Percentiles rank a stretch among this genome's conserved stretches.
Conservation (phyloP, 2,113 vertebrate species). For the Pseudorhombus dupliciocellatus region DNA sequence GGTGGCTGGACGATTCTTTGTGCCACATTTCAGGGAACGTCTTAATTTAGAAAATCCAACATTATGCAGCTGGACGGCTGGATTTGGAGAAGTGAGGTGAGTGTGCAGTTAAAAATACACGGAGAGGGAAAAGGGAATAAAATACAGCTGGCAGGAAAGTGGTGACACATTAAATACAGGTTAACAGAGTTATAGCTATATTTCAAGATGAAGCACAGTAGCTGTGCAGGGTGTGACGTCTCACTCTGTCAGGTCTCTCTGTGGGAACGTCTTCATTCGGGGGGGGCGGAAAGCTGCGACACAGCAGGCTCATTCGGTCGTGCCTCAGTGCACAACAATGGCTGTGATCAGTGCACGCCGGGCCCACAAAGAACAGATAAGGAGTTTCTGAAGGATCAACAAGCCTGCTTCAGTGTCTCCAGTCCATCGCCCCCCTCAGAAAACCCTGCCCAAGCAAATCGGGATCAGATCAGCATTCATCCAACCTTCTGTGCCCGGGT, state of each 20-base stretch:
- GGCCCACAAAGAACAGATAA: conserved; percentile 67
- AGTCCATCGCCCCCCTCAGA: conserved; percentile 5
- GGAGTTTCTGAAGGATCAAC: conserved; percentile 65
- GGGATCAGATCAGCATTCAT: conserved; percentile 46
- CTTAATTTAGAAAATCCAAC: conserved; percentile 17
- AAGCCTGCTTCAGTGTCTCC: conserved; percentile 37
- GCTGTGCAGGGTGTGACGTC: conserved; percentile 7
- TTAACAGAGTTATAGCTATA: too few species aligned
- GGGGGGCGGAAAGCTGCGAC: conserved; percentile 43
- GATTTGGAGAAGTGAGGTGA: not conserved
- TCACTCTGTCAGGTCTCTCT: conserved; percentile 45
- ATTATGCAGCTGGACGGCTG: not conserved
- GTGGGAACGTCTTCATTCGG: conserved; percentile 66
- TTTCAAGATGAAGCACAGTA: too few species aligned
- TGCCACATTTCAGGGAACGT: conserved; percentile 9
- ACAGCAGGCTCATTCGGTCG: conserved; percentile 57
- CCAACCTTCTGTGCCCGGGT: not conserved
- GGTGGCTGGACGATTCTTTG: conserved; percentile 10
- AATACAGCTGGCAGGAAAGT: not conserved
- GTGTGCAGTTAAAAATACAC: too few species aligned
- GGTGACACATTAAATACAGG: too few species aligned
- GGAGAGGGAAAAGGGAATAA: not conserved
- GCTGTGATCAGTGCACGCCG: conserved; percentile 53
- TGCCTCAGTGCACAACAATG: conserved; percentile 65
- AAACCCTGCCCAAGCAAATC: conserved; percentile 43